phyloP scores from a whole-genome alignment of 2,113 vertebrate genomes.

The Pithys albifrons region DNA sequence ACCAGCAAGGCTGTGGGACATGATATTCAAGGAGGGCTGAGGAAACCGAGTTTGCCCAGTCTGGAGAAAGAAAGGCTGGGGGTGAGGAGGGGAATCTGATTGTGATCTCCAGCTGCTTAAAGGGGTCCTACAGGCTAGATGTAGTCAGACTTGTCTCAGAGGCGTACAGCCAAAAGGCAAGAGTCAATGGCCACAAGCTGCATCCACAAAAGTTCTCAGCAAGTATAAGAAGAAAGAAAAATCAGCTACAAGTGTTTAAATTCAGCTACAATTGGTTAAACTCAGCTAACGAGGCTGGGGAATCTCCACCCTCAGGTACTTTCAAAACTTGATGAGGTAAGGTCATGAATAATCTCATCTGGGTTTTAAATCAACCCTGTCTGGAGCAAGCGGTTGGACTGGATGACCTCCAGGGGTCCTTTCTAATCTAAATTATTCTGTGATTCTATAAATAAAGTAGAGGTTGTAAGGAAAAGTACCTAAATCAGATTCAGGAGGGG shows the following conservation, averaged over 20 bases:
- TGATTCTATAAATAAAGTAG: slow-evolving; percentile 47
- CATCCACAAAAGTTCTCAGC: background rate
- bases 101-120: background rate
- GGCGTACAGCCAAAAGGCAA: background rate
- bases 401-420: slow-evolving; percentile 24
- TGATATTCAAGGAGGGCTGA: background rate
- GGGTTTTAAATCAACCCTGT: background rate
- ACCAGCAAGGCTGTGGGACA: too few species aligned
- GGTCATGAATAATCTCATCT: background rate
- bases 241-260: background rate
- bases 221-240: background rate
- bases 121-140: background rate
- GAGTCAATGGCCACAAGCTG: background rate
- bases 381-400: background rate
- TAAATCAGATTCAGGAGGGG: slow-evolving; percentile 52
- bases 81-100: background rate
- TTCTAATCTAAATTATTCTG: slow-evolving; percentile 47
- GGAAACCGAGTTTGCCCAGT: rapidly evolving
- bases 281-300: background rate
- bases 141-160: background rate
- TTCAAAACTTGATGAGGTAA: background rate
- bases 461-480: slow-evolving; percentile 9
- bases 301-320: background rate
- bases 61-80: background rate
- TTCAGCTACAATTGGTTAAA: background rate